Evolutionary conservation across 2,113 vertebrate species (phyloP), one percentile per base, ranked within the genome.

Genomic region (Pipa parva): DNA sequence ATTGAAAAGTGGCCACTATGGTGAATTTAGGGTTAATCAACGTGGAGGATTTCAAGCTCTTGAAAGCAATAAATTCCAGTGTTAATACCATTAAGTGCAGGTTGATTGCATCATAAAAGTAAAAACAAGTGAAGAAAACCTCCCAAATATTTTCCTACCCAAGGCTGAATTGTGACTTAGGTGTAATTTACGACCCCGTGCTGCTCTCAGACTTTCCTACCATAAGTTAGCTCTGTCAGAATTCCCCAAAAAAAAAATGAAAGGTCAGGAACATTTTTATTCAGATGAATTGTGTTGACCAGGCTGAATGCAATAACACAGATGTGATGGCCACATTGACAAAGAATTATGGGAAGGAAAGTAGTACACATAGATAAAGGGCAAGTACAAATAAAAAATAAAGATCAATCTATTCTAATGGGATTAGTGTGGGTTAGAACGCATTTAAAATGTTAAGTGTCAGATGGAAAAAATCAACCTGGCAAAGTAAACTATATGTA

Each of bases 21-120:
- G 13, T 24, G 54, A 17, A 54, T 42, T 37, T 39, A 27, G 37
- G 52, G 42, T 46, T 20, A 56, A 42, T 45, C 25, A 29, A 42
- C 17, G 46, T 55, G 18, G 15, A 28, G 15, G 6, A 7, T 18
- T 45, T n/a, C 25, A 4, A 24, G 10, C 54, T 22, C 48, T 33
- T 7, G 52, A 25, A 24, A 31, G 55, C 65, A 68, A 31, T 68
- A 68, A 59, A 68, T 52, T 42, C 46, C 65, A 21, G n/a, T 5
- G 25, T 42, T 69, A 60, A 69, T 51, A 52, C 56, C 46, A 60
- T 69, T 60, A 59, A 59, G 45, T 51, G 65, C 31, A 50, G 31
- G 57, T 52, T 60, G 57, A 69, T 69, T 69, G 46, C 65, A 69
- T 69, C 65, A 69, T 69, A 60, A 68, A 69, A 52, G 57, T 60